Percentiles rank a stretch among this genome's conserved stretches.
phyloP scores from a whole-genome alignment of 2,888 invertebrate species.

The Labia minor region DNA sequence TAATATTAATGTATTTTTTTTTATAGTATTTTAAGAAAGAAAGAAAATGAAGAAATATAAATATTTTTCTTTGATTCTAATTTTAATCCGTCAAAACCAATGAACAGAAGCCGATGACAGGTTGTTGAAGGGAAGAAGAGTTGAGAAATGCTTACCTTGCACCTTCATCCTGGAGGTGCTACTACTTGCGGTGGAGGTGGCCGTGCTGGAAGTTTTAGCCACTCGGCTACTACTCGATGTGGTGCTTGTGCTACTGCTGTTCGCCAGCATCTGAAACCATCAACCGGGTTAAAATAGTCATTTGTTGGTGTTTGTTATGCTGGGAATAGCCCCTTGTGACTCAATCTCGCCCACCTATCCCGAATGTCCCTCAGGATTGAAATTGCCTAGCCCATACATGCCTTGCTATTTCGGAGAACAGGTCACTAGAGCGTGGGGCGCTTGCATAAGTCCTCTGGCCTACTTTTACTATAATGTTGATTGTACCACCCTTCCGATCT shows the following conservation, averaged over 20 bases:
- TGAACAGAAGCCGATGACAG: no score
- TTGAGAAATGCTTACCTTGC: conserved; percentile 21
- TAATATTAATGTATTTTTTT: no score
- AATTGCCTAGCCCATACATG: neutral
- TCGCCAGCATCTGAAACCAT: conserved; percentile 39
- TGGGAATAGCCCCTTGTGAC: conserved; percentile 17
- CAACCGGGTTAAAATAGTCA: conserved; percentile 29
- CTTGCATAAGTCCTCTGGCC: no score
- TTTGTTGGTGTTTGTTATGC: conserved; percentile 8
- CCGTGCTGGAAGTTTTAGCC: conserved; percentile 42
- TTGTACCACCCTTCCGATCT: no score
- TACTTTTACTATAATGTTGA: no score
- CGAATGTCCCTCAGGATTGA: neutral
- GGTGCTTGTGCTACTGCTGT: conserved; percentile 44
- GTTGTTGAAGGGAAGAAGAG: no score
- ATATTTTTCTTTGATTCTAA: no score
- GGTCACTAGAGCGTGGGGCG: neutral
- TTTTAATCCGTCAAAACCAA: no score
- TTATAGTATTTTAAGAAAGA: no score
- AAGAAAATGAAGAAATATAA: no score
- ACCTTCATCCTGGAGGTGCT: conserved; percentile 45
- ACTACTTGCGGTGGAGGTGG: conserved; percentile 33
- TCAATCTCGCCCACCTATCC: neutral
- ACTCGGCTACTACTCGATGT: conserved; percentile 39
- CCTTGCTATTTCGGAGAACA: neutral